Evolutionary conservation across 1,140 invertebrate species (phyloP).

Genomic region (Reticulitermes speratus): DNA sequence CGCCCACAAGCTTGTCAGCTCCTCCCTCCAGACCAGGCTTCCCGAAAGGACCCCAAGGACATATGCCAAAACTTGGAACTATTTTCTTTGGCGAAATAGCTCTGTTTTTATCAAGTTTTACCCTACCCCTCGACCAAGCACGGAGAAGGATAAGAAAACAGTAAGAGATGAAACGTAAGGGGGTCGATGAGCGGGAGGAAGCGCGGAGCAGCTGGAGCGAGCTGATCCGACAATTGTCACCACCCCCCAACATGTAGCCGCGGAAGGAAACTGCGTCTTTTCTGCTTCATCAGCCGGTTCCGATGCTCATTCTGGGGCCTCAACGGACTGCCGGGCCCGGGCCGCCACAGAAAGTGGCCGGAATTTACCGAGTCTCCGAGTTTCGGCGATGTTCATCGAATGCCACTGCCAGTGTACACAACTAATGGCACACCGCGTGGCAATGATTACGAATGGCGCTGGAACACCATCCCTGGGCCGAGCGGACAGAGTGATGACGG

Average conservation of each 20-base stretch:
- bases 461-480: no score
- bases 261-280: constrained; percentile 26
- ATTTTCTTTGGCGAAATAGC: constrained; percentile 25
- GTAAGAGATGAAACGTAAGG: neutral
- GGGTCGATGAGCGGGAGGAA: neutral
- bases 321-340: neutral
- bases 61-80: neutral
- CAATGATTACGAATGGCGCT: no score
- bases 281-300: constrained; percentile 14
- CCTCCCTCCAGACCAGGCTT: neutral
- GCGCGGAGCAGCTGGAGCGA: neutral
- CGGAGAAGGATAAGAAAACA: neutral
- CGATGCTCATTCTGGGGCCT: constrained; percentile 14
- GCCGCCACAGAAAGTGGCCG: neutral
- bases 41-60: constrained; percentile 24
- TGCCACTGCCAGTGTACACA: neutral
- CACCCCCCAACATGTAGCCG: neutral
- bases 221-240: constrained; percentile 14
- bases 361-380: neutral
- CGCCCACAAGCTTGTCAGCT: neutral
- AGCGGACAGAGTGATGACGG: no score
- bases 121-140: neutral
- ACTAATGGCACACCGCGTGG: no score
- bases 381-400: neutral
- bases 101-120: constrained; percentile 20